Conservation (phyloP, 2,797 vertebrate genomes). For the Melopsittacus undulatus region DNA sequence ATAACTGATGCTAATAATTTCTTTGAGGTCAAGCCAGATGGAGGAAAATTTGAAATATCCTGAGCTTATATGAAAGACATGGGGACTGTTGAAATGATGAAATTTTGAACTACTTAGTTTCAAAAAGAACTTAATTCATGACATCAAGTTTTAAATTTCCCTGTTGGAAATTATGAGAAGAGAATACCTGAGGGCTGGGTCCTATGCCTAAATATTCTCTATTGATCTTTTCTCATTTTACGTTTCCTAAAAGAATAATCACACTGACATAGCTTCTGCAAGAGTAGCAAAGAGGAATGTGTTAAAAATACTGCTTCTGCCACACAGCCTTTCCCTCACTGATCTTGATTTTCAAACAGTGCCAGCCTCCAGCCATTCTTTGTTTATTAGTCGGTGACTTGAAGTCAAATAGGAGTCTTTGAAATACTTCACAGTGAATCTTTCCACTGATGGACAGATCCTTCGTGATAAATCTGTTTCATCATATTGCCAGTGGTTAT, state of each 20-base stretch:
- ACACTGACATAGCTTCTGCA: neutral
- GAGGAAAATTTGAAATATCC: neutral
- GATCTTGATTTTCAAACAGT: neutral
- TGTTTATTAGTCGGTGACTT: constrained; percentile 1
- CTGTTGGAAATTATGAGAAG: neutral
- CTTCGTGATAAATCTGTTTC: constrained; percentile 29
- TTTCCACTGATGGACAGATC: constrained; percentile 20
- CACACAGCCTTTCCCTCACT: neutral
- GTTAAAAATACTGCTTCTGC: constrained; percentile 4
- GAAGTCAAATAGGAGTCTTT: neutral
- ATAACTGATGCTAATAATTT: neutral
- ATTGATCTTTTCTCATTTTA: neutral
- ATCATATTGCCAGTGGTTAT: neutral
- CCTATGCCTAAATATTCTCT: neutral
- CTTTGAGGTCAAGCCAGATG: neutral
- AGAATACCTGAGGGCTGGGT: neutral
- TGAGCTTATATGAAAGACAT: neutral
- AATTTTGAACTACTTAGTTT: constrained; percentile 23
- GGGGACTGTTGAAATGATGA: neutral
- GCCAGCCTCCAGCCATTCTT: constrained; percentile 2
- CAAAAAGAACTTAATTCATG: neutral
- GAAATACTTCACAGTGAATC: constrained; percentile 30
- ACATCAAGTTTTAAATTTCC: neutral
- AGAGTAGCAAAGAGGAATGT: neutral
- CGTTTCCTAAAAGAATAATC: neutral